These are phyloP conservation scores for Oithona nana DNA, from an alignment of 2,888 invertebrate species.

Conservation along the genomic window DNA sequence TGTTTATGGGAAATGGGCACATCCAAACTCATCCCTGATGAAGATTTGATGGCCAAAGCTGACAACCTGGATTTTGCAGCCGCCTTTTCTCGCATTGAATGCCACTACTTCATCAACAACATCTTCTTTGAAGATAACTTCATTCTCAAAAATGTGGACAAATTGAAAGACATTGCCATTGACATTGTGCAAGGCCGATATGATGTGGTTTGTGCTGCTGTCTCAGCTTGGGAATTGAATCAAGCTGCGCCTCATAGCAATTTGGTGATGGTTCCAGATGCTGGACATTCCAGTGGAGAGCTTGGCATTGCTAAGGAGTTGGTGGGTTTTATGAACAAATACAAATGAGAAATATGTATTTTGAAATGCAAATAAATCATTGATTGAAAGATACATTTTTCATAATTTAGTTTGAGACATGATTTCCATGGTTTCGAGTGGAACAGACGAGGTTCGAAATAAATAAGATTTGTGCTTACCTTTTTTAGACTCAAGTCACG, in stretches of 20 bases:
- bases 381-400: too few relatives aligned
- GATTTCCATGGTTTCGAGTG: too few relatives aligned
- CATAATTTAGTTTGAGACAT: too few relatives aligned
- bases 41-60: not conserved
- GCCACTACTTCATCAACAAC: not conserved
- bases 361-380: too few relatives aligned
- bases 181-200: not conserved
- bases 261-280: not conserved
- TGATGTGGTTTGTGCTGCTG: not conserved
- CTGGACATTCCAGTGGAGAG: constrained; percentile 2
- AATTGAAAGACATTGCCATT: not conserved
- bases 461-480: too few relatives aligned
- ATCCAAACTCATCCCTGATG: not conserved
- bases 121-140: not conserved
- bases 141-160: not conserved
- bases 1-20: not conserved
- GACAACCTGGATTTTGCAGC: constrained; percentile 5
- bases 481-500: too few relatives aligned
- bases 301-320: not conserved
- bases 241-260: not conserved
- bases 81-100: not conserved
- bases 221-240: not conserved
- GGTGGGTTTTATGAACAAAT: too few relatives aligned
- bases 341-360: too few relatives aligned
- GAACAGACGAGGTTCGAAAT: too few relatives aligned